Evolutionary conservation across 2,113 vertebrate genomes (phyloP), one percentile per base, ranked within the genome.

Genomic region (Falcunculus frontatus): DNA sequence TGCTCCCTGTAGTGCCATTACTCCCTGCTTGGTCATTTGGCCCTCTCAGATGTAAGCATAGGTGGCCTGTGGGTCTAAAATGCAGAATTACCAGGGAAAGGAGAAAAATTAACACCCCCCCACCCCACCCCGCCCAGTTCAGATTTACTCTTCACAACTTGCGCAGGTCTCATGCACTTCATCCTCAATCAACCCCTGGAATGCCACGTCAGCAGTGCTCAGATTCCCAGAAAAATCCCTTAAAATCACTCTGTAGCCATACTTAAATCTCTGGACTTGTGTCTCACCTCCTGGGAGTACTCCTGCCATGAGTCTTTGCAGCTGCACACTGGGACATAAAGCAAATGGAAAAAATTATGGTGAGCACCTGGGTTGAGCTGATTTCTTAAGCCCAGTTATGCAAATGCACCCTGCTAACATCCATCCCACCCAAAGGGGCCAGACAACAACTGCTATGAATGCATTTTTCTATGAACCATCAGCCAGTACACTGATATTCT

Each of bases 341-440:
- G 57, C 65, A 62, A 76, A 49, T 98, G 87, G 95, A 97, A 80
- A 80, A 93, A 97, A n/a, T 73, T 13, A 87, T 98, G 96, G 97
- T 97, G 49, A 98, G 96, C 64, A 62, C 49, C 32, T 25, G 42
- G 25, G 9, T 21, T 15, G 6, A 35, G 30, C 52, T 81, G 72
- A 7, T 47, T 90, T 35, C 76, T 27, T 53, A 46, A 69, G 23
- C 27, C n/a, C 21, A 16, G 14, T 44, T 68, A 19, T 16, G 22
- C 64, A 86, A 73, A 46, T 50, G 20, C 39, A 41, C 52, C 29
- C 14, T 87, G 65, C 56, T 35, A 69, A 32, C 11, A 42, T 13
- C 53, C 64, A 39, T 42, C 22, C 49, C 60, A 56, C 25, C 22
- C n/a, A 53, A 68, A 49, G 49, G 42, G 44, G 26, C 13, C 50